These are phyloP conservation scores for Panthera uncia DNA, from an alignment of 2,113 vertebrate species.

Conservation along the genomic window DNA sequence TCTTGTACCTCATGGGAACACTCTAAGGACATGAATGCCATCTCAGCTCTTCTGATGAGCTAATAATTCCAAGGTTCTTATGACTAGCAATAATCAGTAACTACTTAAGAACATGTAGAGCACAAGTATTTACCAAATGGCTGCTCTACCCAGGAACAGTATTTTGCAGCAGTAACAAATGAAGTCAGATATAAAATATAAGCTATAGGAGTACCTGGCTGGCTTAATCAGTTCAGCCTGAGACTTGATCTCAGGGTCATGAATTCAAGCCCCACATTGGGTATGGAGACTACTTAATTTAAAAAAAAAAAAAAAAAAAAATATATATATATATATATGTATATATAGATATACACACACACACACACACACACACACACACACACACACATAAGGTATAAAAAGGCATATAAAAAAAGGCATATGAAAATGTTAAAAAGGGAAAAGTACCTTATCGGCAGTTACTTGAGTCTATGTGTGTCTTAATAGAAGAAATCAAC, in stretches of 20 bases:
- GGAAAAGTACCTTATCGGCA: not conserved
- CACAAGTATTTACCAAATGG: not conserved
- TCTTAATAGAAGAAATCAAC: not conserved
- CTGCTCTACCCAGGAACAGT: not conserved
- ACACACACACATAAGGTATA: no score
- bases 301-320: no score
- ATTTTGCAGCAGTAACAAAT: constrained; percentile 8
- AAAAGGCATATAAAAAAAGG: not conserved
- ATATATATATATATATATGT: no score
- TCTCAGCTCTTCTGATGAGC: constrained; percentile 16
- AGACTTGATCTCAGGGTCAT: no score
- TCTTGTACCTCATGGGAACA: not conserved
- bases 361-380: no score
- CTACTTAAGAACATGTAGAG: not conserved
- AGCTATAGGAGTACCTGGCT: not conserved
- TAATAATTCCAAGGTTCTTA: not conserved
- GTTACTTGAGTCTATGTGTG: not conserved
- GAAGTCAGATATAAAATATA: not conserved
- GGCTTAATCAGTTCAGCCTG: no score
- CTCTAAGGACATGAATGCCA: not conserved
- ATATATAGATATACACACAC: no score
- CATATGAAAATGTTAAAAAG: not conserved
- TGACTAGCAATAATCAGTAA: constrained; percentile 19
- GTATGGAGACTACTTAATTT: no score
- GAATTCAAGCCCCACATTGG: no score